Evolutionary conservation across 2,797 vertebrate genomes (phyloP), one percentile per base, ranked within the genome.

Genomic region (Phylloscopus collybita): DNA sequence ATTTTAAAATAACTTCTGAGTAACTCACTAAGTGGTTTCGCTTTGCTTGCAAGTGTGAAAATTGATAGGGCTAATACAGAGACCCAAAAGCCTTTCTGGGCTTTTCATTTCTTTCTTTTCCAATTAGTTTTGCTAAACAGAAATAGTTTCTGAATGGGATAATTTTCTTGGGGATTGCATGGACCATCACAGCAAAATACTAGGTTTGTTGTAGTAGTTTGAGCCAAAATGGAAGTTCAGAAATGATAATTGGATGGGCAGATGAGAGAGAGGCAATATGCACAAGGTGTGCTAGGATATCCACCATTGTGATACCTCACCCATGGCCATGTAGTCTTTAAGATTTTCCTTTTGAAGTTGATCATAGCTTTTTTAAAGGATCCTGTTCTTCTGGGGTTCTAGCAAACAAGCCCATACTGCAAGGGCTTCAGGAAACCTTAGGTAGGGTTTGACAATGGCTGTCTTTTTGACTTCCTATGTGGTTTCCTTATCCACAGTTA

Each of bases 401-500:
- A 51, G 21, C 66, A 79, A 86, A 40, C 36, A 66, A 72, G 30
- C 2, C 53, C 25, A 16, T 62, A 27, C 57, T 69, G 16, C 19
- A 69, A 36, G 30, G 16, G 9, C 78, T 88, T 81, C 45, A 60
- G 51, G 70, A 86, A 75, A 62, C 14, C 30, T 3, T 80, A 60
- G 20, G 19, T 1, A 65, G n/a, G 3, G 0, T 90, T 59, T 86
- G 44, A 70, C 54, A 71, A 0, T 86, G 67, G n/a, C 76, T 90
- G 38, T 79, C 45, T 82, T 85, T 95, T 67, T 96, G 13, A 95
- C 79, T 95, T 86, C 45, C 36, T 91, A 0, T 95, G 34, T 88
- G 79, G 6, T 94, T 94, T 83, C 27, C 85, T 72, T 47, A 53
- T 85, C 49, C 88, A 72, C 95, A 99, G 99, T 70, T 99, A 99